phyloP scores from a whole-genome alignment of 2,113 vertebrate species.

The Podilymbus podiceps region DNA sequence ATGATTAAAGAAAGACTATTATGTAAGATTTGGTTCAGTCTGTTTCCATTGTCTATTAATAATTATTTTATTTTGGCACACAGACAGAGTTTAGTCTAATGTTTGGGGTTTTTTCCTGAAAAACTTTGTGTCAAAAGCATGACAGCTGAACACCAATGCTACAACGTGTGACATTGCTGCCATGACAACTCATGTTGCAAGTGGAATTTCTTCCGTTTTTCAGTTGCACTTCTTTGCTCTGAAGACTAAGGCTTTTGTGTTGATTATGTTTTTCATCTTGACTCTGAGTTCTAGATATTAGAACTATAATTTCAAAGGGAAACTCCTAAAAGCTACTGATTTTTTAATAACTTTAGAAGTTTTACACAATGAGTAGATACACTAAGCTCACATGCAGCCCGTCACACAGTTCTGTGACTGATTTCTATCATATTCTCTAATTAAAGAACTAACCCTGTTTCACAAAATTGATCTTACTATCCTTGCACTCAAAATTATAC shows the following conservation, averaged over 20 bases:
- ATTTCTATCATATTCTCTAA: neutral
- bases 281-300: neutral
- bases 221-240: conserved; percentile 21
- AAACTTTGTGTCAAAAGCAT: neutral
- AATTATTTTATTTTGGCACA: neutral
- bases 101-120: neutral
- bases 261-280: neutral
- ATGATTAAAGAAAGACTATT: neutral
- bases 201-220: conserved; percentile 27
- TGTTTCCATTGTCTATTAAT: neutral
- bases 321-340: neutral
- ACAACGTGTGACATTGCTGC: neutral
- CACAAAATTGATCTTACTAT: neutral
- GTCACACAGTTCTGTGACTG: neutral
- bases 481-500: neutral
- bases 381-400: neutral
- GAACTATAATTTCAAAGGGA: neutral
- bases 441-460: neutral
- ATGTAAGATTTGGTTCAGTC: neutral
- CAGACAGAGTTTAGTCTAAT: neutral
- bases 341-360: neutral
- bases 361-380: neutral
- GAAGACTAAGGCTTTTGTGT: neutral
- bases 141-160: neutral
- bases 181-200: neutral